Evolutionary conservation across 2,888 invertebrate genomes (phyloP).

Genomic region (Ephialtes manifestator): DNA sequence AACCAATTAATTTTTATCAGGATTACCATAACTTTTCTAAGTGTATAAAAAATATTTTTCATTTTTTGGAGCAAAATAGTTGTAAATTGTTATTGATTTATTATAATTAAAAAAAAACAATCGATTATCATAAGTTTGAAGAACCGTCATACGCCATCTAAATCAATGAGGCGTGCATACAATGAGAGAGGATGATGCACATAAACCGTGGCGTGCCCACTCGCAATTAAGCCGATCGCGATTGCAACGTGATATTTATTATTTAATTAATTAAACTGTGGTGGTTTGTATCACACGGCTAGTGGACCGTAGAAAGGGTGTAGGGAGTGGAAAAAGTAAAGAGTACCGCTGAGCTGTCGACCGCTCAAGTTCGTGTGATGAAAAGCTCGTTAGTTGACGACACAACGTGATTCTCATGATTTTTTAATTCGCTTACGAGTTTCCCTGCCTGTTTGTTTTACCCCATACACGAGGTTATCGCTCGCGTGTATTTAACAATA

Average conservation of each 20-base stretch:
- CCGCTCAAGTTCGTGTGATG: slow-evolving; percentile 33
- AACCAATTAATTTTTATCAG: no score
- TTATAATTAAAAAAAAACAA: neutral
- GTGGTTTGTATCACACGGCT: slow-evolving; percentile 1
- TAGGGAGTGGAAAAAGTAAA: slow-evolving; percentile 19
- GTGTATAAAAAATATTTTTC: no score
- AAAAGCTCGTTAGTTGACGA: slow-evolving; percentile 51
- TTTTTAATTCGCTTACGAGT: slow-evolving; percentile 58
- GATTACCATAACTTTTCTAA: no score
- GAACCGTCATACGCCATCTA: neutral
- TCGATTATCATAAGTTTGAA: neutral
- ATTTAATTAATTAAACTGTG: slow-evolving; percentile 80
- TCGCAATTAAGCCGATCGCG: slow-evolving; percentile 79
- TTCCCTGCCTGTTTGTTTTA: slow-evolving; percentile 22
- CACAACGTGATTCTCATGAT: slow-evolving; percentile 64
- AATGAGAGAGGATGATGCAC: slow-evolving; percentile 34
- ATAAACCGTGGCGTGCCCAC: slow-evolving; percentile 74
- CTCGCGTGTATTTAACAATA: slow-evolving; percentile 33
- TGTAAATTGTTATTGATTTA: neutral
- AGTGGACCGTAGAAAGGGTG: slow-evolving; percentile 22
- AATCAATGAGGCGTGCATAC: slow-evolving; percentile 25
- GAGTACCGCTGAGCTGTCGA: slow-evolving; percentile 43
- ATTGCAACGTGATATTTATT: slow-evolving; percentile 80
- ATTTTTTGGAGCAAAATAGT: no score
- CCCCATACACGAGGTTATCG: slow-evolving; percentile 5